Percentiles rank a stretch among this genome's conserved stretches.
phyloP scores from a whole-genome alignment of 2,113 vertebrate genomes.

The Telmatochromis sp. region DNA sequence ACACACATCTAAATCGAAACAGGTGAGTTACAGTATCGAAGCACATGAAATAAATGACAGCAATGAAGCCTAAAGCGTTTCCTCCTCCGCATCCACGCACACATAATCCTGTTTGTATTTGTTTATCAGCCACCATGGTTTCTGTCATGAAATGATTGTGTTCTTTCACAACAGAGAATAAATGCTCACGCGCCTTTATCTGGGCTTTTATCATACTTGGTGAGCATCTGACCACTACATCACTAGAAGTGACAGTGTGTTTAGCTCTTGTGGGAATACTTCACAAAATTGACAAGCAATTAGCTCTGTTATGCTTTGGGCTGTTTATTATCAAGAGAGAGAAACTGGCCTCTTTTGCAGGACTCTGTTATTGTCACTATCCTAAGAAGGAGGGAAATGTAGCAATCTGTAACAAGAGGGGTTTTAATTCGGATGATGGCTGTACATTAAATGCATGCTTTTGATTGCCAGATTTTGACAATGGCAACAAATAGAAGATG shows the following conservation, averaged over 20 bases:
- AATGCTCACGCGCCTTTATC: conserved; percentile 12
- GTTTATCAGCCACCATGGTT: background rate
- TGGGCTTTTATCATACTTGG: conserved; percentile 13
- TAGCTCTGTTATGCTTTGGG: conserved; percentile 54
- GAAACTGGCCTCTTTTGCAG: conserved; percentile 11
- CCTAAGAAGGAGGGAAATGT: conserved; percentile 29
- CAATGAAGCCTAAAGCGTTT: background rate
- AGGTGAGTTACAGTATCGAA: conserved; percentile 69
- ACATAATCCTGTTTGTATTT: background rate
- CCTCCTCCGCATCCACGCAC: background rate
- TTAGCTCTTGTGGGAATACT: conserved; percentile 39
- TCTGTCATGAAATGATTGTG: conserved; percentile 1
- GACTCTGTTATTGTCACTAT: conserved; percentile 37
- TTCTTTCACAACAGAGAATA: background rate
- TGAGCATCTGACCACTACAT: conserved; percentile 13
- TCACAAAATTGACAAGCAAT: conserved; percentile 56
- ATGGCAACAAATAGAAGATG: conserved; percentile 37
- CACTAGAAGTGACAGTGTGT: conserved; percentile 39
- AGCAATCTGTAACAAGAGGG: conserved; percentile 22
- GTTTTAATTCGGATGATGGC: conserved; percentile 40
- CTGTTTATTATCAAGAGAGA: conserved; percentile 44
- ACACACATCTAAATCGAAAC: conserved; percentile 75
- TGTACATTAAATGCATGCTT: conserved; percentile 32
- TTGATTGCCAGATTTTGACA: conserved; percentile 38
- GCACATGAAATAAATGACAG: background rate